Percentiles rank a stretch among this genome's conserved stretches.
phyloP scores from a whole-genome alignment of 2,113 vertebrate species.

The Cepphus grylle region DNA sequence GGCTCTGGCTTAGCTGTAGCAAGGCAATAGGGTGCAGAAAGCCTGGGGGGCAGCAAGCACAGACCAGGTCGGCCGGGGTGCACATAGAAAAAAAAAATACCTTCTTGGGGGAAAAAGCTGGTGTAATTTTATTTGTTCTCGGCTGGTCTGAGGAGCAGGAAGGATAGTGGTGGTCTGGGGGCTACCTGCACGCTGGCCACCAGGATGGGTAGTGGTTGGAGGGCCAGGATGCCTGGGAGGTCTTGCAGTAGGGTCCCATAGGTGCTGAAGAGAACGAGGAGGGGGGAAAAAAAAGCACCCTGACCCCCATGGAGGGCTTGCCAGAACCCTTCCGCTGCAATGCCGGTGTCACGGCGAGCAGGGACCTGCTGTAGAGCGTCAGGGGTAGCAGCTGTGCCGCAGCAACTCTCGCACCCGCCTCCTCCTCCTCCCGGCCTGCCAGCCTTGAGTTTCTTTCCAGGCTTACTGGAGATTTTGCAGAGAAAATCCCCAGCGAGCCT shows the following conservation, averaged over 20 bases:
- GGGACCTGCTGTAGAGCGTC: not conserved
- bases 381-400: not conserved
- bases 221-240: not conserved
- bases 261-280: not conserved
- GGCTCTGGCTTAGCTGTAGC: not conserved
- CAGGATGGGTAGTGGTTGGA: not conserved
- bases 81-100: not conserved
- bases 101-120: not conserved
- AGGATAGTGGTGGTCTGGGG: accelerated
- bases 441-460: not conserved
- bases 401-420: not conserved
- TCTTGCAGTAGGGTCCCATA: not conserved
- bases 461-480: not conserved
- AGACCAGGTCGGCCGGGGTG: too few species aligned
- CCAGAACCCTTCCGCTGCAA: not conserved
- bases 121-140: not conserved
- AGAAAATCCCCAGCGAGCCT: not conserved
- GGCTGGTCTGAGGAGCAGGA: not conserved
- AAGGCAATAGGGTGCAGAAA: not conserved
- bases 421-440: not conserved
- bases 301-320: not conserved
- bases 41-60: too few species aligned
- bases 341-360: accelerated
- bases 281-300: accelerated
- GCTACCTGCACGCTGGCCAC: not conserved